Evolutionary conservation across 2,113 vertebrate species (phyloP).

Genomic region (Aix galericulata): DNA sequence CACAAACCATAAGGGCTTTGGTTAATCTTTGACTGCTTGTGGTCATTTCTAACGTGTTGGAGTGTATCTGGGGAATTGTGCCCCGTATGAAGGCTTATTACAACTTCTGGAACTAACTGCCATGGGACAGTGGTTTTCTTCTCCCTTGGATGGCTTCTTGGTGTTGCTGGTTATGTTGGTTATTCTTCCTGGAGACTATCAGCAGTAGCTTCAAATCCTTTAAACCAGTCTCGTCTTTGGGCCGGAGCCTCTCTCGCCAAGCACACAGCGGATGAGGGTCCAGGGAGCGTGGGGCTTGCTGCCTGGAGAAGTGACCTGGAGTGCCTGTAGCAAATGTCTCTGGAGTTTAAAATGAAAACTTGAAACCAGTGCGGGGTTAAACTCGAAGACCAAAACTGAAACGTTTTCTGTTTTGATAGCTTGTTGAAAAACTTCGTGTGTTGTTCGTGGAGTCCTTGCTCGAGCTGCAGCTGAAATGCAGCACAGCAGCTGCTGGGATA

Average conservation of each 20-base stretch:
- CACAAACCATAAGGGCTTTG: background rate
- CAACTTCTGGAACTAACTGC: background rate
- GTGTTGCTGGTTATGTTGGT: background rate
- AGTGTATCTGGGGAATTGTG: background rate
- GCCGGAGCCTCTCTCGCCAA: background rate
- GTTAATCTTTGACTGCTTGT: background rate
- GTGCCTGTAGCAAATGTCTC: background rate
- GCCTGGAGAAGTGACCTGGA: background rate
- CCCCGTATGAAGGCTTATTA: background rate
- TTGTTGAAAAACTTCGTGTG: background rate
- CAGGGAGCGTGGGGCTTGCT: background rate
- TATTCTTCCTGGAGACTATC: background rate
- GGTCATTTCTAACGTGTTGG: background rate
- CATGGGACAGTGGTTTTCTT: background rate
- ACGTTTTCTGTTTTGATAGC: background rate
- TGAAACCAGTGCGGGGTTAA: background rate
- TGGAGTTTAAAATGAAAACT: background rate
- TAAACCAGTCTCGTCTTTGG: background rate
- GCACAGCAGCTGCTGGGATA: fast-evolving
- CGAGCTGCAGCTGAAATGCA: background rate
- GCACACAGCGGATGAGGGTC: background rate
- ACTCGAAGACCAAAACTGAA: background rate
- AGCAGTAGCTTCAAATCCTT: background rate
- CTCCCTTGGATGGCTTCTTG: background rate
- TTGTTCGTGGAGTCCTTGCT: background rate